phyloP scores from a whole-genome alignment of 2,797 vertebrate genomes.

The Lithobates sylvaticus region DNA sequence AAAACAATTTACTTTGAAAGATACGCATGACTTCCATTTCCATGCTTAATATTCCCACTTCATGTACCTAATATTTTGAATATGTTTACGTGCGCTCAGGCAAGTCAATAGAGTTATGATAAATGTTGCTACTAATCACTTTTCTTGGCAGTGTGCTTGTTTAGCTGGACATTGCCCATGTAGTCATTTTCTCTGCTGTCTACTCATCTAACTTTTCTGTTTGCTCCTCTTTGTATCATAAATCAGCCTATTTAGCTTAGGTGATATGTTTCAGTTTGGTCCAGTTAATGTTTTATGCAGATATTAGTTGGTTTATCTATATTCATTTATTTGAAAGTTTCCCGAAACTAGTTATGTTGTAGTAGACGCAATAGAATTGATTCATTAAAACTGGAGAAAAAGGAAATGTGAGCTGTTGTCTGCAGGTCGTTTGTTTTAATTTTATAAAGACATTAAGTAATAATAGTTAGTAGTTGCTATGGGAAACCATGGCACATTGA shows the following conservation, averaged over 20 bases:
- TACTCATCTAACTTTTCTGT: neutral
- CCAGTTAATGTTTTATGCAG: neutral
- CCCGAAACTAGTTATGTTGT: neutral
- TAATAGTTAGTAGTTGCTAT: no score
- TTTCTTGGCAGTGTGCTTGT: conserved; percentile 4
- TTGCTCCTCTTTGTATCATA: neutral
- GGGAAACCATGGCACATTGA: no score
- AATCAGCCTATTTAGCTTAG: neutral
- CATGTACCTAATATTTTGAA: conserved; percentile 13
- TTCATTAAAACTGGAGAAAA: neutral
- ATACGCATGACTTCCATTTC: conserved; percentile 3
- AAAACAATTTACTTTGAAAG: conserved; percentile 10
- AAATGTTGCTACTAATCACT: conserved; percentile 10
- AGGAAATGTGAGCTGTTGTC: no score
- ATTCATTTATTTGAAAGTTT: neutral
- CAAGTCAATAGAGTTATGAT: conserved; percentile 12
- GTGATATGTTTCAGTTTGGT: neutral
- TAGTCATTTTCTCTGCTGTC: neutral
- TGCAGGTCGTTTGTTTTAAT: no score
- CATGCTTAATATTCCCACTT: conserved; percentile 7
- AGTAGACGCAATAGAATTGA: neutral
- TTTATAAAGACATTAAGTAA: no score
- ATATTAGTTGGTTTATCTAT: neutral
- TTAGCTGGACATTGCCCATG: conserved; percentile 7
- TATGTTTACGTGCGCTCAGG: conserved; percentile 6